Conservation (phyloP, 2,888 invertebrate genomes). For the Cetonia aurata region DNA sequence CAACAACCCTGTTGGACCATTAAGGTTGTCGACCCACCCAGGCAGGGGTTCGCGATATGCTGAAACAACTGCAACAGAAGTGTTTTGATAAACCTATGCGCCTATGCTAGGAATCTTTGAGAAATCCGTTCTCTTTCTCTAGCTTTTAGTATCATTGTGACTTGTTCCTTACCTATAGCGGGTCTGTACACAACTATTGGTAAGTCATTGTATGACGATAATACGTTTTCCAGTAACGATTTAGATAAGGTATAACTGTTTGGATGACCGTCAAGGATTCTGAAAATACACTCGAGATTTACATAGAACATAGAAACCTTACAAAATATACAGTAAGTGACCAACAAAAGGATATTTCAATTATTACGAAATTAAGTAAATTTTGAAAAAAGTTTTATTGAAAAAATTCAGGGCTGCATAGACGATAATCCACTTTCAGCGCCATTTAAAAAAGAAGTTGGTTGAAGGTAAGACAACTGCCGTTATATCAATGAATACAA, state of each 20-base stretch:
- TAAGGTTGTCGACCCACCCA: conserved; percentile 77
- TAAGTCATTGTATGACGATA: conserved; percentile 69
- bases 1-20: conserved; percentile 67
- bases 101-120: background rate
- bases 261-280: conserved; percentile 68
- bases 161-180: conserved; percentile 68
- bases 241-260: conserved; percentile 79
- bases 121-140: background rate
- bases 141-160: background rate
- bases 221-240: conserved; percentile 73
- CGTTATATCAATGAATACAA: too few relatives aligned
- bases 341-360: too few relatives aligned
- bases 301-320: too few relatives aligned
- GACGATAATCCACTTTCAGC: too few relatives aligned
- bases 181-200: conserved; percentile 76
- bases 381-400: too few relatives aligned
- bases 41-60: conserved; percentile 67
- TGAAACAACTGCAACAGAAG: conserved; percentile 62
- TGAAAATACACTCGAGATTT: conserved; percentile 35
- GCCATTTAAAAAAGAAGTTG: too few relatives aligned
- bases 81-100: background rate
- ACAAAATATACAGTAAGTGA: too few relatives aligned
- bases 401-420: too few relatives aligned
- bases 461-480: too few relatives aligned
- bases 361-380: background rate